phyloP scores from a whole-genome alignment of 2,888 invertebrate genomes.

The Perithous albicinctus region DNA sequence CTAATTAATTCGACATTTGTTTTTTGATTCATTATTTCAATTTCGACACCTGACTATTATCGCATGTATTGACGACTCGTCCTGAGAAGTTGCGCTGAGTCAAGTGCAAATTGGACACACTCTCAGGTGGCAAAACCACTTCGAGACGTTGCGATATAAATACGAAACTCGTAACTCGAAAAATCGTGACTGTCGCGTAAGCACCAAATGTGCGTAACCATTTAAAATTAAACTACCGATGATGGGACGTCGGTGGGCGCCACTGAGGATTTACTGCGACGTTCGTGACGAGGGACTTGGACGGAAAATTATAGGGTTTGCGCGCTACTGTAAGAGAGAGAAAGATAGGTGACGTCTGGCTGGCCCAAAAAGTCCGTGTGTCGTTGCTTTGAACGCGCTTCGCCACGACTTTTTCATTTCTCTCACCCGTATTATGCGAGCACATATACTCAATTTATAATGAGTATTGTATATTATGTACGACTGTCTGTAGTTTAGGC shows the following conservation, averaged over 20 bases:
- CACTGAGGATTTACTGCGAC: constrained; percentile 75
- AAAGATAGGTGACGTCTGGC: constrained; percentile 38
- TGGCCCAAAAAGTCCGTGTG: constrained; percentile 64
- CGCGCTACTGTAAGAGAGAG: constrained; percentile 17
- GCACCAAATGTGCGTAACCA: constrained; percentile 49
- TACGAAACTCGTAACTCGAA: constrained; percentile 44
- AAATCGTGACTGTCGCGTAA: constrained; percentile 48
- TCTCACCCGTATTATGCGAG: constrained; percentile 58
- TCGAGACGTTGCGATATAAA: constrained; percentile 8
- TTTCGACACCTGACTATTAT: background rate
- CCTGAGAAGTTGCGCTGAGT: constrained; percentile 2
- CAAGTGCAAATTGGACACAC: constrained; percentile 46
- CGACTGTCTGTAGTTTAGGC: constrained; percentile 44
- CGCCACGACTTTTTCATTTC: constrained; percentile 58
- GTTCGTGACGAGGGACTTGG: constrained; percentile 66
- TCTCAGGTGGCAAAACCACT: constrained; percentile 3
- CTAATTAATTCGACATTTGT: background rate
- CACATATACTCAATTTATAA: constrained; percentile 45
- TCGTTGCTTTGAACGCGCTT: constrained; percentile 57
- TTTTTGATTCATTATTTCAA: background rate
- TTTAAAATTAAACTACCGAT: constrained; percentile 58
- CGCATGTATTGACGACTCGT: constrained; percentile 20
- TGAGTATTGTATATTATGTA: constrained; percentile 30
- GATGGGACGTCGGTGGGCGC: constrained; percentile 53
- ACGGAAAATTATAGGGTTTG: constrained; percentile 66